Evolutionary conservation across 2,113 vertebrate genomes (phyloP), one percentile per base, ranked within the genome.

Genomic region (Gymnobelideus leadbeateri): DNA sequence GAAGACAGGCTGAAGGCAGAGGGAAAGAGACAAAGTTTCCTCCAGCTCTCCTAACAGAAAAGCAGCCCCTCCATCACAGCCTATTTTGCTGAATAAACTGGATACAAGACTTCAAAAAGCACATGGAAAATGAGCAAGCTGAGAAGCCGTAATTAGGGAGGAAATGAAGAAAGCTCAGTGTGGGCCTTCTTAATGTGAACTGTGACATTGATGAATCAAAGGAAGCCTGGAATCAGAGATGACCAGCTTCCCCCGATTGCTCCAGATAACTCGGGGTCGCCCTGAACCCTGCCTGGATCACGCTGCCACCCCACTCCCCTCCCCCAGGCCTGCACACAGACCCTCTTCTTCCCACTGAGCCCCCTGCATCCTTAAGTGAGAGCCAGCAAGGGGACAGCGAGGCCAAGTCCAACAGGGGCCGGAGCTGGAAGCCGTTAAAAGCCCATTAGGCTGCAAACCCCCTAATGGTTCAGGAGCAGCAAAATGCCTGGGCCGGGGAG

Each of bases 201-300:
- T 97, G 93, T 98, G 98, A 98, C 98, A 98, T 97, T 98, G 98
- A 99, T 98, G 98, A 98, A 99, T 98, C 98, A 98, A 98, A 98
- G 97, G 96, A 98, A 98, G 98, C 97, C 91, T 97, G 96, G 93
- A 98, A 98, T 98, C 98, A 97, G 96, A 98, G 96, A 96, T 94
- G 97, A 93, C 98, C 98, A 96, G 98, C 97, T 98, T 98, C 97
- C 98, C 94, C 94, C 97, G 97, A 98, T 98, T 96, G 98, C 93
- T 91, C 93, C 95, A 95, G 97, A 98, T 96, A 98, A 94, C 98
- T 98, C 96, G 96, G 61, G 96, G 96, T 97, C 96, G 97, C 97
- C 96, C 57, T 94, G 95, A 98, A 84, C 92, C 61, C 93, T 53
- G 91, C 93, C 68, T 92, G 4, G 0, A 84, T 98, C 98, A 96